Evolutionary conservation across 2,797 vertebrate genomes (phyloP).

Genomic region (Falco biarmicus): DNA sequence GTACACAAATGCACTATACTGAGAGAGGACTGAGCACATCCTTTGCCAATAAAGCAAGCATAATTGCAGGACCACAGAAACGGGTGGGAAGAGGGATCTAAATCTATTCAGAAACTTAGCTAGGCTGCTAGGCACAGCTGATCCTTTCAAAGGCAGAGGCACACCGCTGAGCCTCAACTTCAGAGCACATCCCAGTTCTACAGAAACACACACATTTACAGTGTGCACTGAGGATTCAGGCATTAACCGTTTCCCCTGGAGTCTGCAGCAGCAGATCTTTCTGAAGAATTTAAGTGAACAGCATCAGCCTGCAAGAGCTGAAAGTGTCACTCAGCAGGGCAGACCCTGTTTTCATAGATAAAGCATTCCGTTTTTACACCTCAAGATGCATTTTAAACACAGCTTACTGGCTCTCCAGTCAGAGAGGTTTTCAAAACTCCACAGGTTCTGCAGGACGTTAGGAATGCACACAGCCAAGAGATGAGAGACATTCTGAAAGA

Average conservation of each 20-base stretch:
- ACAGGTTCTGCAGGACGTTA: background rate
- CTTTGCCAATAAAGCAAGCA: background rate
- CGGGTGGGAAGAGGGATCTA: background rate
- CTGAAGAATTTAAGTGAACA: constrained; percentile 5
- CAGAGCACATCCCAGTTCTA: background rate
- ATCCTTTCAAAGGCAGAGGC: background rate
- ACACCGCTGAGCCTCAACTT: background rate
- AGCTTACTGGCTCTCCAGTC: background rate
- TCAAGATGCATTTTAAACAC: background rate
- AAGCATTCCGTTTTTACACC: background rate
- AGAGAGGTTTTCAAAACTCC: background rate
- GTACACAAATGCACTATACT: background rate
- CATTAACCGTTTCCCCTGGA: background rate
- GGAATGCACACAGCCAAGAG: background rate
- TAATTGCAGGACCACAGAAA: background rate
- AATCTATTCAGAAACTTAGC: background rate
- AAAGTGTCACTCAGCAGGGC: constrained; percentile 5
- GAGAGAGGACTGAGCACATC: background rate
- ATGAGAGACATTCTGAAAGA: background rate
- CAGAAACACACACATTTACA: background rate
- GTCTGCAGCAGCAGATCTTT: background rate
- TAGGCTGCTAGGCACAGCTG: background rate
- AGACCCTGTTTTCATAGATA: background rate
- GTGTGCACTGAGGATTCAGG: background rate
- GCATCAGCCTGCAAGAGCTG: background rate